These are phyloP conservation scores for Elgonia sp. DNA, from an alignment of 2,888 invertebrate species.

Conservation along the genomic window DNA sequence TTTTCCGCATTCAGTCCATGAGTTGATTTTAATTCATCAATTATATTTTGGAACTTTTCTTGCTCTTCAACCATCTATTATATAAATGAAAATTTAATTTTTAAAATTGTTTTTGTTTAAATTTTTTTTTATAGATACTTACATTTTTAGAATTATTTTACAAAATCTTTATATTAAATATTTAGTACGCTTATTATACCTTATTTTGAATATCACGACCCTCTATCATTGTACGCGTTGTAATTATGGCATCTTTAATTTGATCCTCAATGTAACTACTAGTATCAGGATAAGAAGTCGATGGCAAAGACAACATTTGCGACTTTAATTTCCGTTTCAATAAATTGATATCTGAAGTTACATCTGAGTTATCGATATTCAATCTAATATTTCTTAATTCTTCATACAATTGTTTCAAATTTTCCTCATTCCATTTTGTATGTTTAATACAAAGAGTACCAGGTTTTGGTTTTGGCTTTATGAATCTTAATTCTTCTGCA, in stretches of 20 bases:
- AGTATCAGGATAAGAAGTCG: not conserved
- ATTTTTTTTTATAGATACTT: no score
- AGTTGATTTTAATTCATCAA: slow-evolving; percentile 91
- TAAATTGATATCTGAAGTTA: not conserved
- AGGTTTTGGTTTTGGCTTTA: slow-evolving; percentile 69
- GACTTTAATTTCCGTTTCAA: slow-evolving; percentile 6
- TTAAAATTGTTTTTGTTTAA: no score
- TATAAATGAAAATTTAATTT: not conserved
- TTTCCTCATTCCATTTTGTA: slow-evolving; percentile 90
- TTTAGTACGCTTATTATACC: not conserved
- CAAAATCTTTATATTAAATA: no score
- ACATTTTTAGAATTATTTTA: no score
- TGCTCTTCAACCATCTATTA: slow-evolving; percentile 91
- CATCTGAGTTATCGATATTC: slow-evolving; percentile 68
- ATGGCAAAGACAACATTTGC: not conserved
- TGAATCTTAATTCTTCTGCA: not conserved
- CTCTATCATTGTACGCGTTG: not conserved
- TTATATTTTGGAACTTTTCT: slow-evolving; percentile 90
- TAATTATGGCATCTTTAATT: not conserved
- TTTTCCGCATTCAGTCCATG: not conserved
- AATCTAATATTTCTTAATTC: slow-evolving; percentile 88
- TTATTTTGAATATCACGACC: not conserved
- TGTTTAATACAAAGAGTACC: slow-evolving; percentile 88
- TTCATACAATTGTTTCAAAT: slow-evolving; percentile 88
- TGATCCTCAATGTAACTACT: not conserved